A percentile compares a stretch with the other conserved stretches of the same genome.
Evolutionary conservation across 2,797 vertebrate species (phyloP).

Genomic region (Pachyuromys duprasi): DNA sequence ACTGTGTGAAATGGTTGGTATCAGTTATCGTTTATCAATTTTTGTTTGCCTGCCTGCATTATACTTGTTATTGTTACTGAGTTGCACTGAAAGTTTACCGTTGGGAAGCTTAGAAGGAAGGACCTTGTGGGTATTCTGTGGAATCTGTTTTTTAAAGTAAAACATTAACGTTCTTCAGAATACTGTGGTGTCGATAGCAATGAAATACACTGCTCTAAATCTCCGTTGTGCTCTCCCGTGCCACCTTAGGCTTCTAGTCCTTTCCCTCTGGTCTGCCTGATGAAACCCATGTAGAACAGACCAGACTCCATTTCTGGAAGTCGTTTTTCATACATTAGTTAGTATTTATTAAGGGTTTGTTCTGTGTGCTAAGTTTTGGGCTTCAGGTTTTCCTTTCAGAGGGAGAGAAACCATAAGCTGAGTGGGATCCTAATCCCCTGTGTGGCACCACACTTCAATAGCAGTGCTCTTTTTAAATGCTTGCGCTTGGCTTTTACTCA

Average conservation of each 20-base stretch:
- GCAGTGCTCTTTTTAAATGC: background rate
- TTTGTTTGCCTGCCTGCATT: background rate
- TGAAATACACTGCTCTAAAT: background rate
- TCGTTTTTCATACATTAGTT: constrained; percentile 18
- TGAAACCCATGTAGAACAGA: background rate
- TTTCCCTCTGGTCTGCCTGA: background rate
- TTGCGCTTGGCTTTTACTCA: background rate
- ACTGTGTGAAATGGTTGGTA: constrained; percentile 98
- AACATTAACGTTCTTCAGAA: background rate
- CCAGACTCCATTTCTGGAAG: background rate
- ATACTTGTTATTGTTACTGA: background rate
- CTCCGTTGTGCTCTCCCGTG: background rate
- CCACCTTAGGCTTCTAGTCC: background rate
- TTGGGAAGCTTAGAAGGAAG: background rate
- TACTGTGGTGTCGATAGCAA: background rate
- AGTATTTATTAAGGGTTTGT: constrained; percentile 14
- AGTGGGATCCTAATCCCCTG: constrained; percentile 29
- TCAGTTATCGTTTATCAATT: background rate
- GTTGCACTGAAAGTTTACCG: constrained; percentile 37
- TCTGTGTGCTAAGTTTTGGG: constrained; percentile 4
- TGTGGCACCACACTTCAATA: background rate
- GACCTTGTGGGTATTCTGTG: background rate
- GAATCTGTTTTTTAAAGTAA: constrained; percentile 28
- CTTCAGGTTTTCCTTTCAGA: background rate
- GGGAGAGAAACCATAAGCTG: background rate